Evolutionary conservation across 2,113 vertebrate species (phyloP), one percentile per base, ranked within the genome.

Genomic region (Vimba vimba): DNA sequence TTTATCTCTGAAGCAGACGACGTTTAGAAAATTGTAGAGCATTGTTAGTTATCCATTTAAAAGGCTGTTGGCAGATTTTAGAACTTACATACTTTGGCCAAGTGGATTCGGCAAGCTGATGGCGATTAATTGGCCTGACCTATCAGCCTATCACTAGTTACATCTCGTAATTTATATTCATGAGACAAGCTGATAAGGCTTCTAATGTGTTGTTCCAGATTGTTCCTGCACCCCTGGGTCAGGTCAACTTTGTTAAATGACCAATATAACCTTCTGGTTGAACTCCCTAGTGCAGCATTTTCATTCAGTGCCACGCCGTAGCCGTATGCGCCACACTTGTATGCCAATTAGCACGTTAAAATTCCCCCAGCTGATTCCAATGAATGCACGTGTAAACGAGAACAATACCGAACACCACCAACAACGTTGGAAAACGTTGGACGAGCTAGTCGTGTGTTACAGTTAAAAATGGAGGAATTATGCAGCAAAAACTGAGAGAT

Each of bases 401-500:
- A 4, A 52, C 39, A 33, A 74, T 59, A 19, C 11, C 6, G 3
- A 43, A 45, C 10, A 60, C 39, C 59, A 82, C 25, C 68, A 60
- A 64, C 82, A 84, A 71, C 50, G 52, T 12, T 79, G 68, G 47
- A n/a, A 43, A 59, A 55, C 36, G 19, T 43, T 64, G 27, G 45
- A 64, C 0, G 11, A 45, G 45, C 50, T 59, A 11, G 55, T 60
- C 66, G 39, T n/a, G 9, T 85, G 79, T 85, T 68, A 69, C 3
- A 2, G 66, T 68, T 88, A 83, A 82, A 85, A 88, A 88, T 85
- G 10, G 75, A 82, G 64, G 80, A 79, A 88, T 88, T 86, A 80
- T 85, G 55, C 55, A 45, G 30, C 60, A 52, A 90, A 83, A 90
- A 89, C 79, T 81, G 79, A 87, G 88, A 91, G 89, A 90, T 91